These are phyloP conservation scores for Ciconia boyciana DNA, from an alignment of 2,113 vertebrate genomes.

Conservation along the genomic window DNA sequence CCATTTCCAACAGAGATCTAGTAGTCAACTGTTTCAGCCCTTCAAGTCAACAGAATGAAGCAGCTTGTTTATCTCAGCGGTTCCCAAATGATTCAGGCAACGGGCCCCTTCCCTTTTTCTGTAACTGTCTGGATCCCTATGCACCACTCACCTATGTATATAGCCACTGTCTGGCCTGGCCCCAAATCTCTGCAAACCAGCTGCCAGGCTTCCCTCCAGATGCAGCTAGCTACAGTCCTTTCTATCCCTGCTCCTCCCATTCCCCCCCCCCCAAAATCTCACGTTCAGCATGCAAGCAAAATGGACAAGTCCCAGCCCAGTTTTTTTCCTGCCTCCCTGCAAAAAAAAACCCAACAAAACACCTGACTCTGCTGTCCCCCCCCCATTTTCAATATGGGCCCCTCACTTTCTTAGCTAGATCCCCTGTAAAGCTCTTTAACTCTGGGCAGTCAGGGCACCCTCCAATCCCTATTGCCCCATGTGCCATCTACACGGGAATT, in stretches of 20 bases:
- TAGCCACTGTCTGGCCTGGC: neutral
- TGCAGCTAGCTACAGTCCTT: neutral
- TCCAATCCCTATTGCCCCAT: neutral
- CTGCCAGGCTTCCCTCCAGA: neutral
- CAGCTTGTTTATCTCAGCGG: neutral
- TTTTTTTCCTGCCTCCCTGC: neutral
- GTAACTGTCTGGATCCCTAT: neutral
- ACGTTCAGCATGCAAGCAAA: neutral
- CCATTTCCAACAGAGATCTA: neutral
- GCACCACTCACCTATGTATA: neutral
- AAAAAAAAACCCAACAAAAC: neutral
- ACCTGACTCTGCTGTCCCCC: too few species aligned
- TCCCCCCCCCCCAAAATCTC: too few species aligned
- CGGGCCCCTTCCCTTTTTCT: neutral
- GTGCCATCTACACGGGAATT: neutral
- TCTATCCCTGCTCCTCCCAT: neutral
- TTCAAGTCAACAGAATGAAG: neutral
- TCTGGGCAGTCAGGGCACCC: neutral
- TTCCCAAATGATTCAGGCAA: neutral
- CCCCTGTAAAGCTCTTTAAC: neutral
- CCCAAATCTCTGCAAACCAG: neutral
- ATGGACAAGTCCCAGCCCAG: neutral
- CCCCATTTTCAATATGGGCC: neutral
- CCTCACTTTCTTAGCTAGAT: neutral
- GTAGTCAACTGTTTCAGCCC: neutral